These are phyloP conservation scores for Epicampocera succincta DNA, from an alignment of 2,888 invertebrate species.

Conservation along the genomic window DNA sequence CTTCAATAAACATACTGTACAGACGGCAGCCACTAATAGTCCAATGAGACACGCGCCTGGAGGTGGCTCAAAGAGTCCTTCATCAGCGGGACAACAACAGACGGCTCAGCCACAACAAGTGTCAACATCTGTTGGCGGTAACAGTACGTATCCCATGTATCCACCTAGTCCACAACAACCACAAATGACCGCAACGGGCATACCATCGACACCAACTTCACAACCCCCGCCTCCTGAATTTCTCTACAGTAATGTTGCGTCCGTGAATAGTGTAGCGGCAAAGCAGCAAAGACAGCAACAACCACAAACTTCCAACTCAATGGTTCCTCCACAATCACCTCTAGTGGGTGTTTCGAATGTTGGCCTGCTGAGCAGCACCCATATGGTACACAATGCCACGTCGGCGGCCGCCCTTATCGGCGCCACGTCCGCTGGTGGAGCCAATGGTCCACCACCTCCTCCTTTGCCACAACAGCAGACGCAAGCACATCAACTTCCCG, in stretches of 20 bases:
- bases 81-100: slow-evolving; percentile 73
- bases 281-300: slow-evolving; percentile 75
- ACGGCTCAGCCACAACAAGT: slow-evolving; percentile 85
- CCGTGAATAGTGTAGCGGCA: slow-evolving; percentile 71
- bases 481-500: slow-evolving; percentile 73
- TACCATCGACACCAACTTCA: slow-evolving; percentile 74
- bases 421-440: slow-evolving; percentile 58
- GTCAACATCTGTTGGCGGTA: slow-evolving; percentile 77
- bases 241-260: slow-evolving; percentile 74
- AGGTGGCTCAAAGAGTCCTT: slow-evolving; percentile 74
- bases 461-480: slow-evolving; percentile 73
- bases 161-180: slow-evolving; percentile 81
- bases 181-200: slow-evolving; percentile 70
- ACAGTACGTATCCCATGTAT: slow-evolving; percentile 88
- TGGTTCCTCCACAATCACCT: slow-evolving; percentile 81
- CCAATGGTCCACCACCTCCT: slow-evolving; percentile 73
- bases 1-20: slow-evolving; percentile 89
- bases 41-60: slow-evolving; percentile 86
- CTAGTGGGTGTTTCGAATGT: slow-evolving; percentile 74
- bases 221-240: slow-evolving; percentile 76
- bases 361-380: slow-evolving; percentile 70
- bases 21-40: slow-evolving; percentile 88
- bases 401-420: slow-evolving; percentile 61
- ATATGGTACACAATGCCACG: slow-evolving; percentile 65
- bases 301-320: slow-evolving; percentile 82